These are phyloP conservation scores for Exephanes ischioxanthus DNA, from an alignment of 2,888 invertebrate genomes.

Conservation along the genomic window DNA sequence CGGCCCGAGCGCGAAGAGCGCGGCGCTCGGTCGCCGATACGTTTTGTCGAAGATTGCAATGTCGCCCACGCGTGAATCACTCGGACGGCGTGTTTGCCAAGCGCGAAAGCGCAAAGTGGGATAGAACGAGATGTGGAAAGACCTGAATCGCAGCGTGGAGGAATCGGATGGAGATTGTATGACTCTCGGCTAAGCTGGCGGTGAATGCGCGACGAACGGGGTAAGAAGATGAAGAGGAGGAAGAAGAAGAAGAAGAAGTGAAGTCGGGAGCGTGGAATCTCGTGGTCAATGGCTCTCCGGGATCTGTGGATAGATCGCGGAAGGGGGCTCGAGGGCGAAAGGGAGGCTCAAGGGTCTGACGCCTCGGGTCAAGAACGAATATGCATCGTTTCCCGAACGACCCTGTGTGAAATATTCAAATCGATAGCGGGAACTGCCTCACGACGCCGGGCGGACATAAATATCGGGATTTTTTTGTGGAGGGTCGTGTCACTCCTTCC, in stretches of 20 bases:
- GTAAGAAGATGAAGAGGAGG: slow-evolving; percentile 13
- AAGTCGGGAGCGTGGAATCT: slow-evolving; percentile 36
- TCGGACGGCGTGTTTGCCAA: slow-evolving; percentile 31
- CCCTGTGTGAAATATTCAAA: slow-evolving; percentile 59
- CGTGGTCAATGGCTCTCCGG: slow-evolving; percentile 49
- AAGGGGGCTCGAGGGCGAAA: slow-evolving; percentile 6
- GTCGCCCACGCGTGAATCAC: slow-evolving; percentile 52
- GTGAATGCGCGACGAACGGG: slow-evolving; percentile 13
- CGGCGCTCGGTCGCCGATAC: slow-evolving; percentile 2
- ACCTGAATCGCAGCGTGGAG: slow-evolving; percentile 25
- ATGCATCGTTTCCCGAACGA: slow-evolving; percentile 58
- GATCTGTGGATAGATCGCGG: slow-evolving; percentile 49
- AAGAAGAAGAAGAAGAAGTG: background rate
- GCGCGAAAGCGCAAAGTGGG: slow-evolving; percentile 35
- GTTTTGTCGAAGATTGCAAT: slow-evolving; percentile 46
- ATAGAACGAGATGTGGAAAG: slow-evolving; percentile 34
- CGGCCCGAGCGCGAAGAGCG: slow-evolving; percentile 19
- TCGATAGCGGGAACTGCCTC: slow-evolving; percentile 33
- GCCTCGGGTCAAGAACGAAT: slow-evolving; percentile 54
- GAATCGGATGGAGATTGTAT: slow-evolving; percentile 46
- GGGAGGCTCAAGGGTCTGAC: slow-evolving; percentile 24
- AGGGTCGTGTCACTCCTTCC: slow-evolving; percentile 49
- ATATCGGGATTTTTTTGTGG: slow-evolving; percentile 57
- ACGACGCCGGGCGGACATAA: slow-evolving; percentile 33
- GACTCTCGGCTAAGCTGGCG: slow-evolving; percentile 15